A percentile compares a stretch with the other conserved stretches of the same genome.
Evolutionary conservation across 2,888 invertebrate species (phyloP).

Genomic region (Meganola albula): DNA sequence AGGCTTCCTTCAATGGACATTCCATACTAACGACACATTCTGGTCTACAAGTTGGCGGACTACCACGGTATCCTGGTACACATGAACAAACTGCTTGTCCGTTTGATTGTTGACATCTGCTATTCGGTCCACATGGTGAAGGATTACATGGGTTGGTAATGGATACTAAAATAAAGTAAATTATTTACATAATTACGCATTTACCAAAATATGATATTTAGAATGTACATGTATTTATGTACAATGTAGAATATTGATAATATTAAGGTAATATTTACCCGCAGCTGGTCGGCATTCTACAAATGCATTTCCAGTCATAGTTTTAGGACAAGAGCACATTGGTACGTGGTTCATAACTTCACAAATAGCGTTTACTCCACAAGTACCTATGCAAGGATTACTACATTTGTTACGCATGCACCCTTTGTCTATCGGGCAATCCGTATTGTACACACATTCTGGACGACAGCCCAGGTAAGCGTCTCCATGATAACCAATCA

Average conservation of each 20-base stretch:
- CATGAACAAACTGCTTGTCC: constrained; percentile 86
- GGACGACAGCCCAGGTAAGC: constrained; percentile 83
- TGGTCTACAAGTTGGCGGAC: constrained; percentile 86
- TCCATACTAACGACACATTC: constrained; percentile 87
- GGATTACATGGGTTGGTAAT: constrained; percentile 82
- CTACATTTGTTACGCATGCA: constrained; percentile 82
- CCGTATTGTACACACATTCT: constrained; percentile 82
- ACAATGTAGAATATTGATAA: background rate
- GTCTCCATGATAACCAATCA: constrained; percentile 80
- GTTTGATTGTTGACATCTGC: constrained; percentile 83
- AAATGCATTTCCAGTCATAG: constrained; percentile 83
- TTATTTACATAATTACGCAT: background rate
- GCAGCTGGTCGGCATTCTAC: constrained; percentile 74
- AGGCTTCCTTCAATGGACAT: constrained; percentile 83
- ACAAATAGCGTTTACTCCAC: constrained; percentile 83
- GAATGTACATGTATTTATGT: background rate
- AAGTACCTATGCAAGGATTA: constrained; percentile 85
- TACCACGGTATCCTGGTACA: constrained; percentile 82
- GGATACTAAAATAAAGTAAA: constrained; percentile 39
- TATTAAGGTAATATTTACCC: constrained; percentile 50
- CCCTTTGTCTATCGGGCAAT: constrained; percentile 80
- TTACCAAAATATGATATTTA: background rate
- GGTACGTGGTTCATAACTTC: constrained; percentile 84
- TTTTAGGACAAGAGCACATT: constrained; percentile 82
- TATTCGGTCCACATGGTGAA: constrained; percentile 87